Percentiles rank a stretch among this genome's conserved stretches.
Evolutionary conservation across 2,797 vertebrate species (phyloP).

Genomic region (Crenichthys baileyi): DNA sequence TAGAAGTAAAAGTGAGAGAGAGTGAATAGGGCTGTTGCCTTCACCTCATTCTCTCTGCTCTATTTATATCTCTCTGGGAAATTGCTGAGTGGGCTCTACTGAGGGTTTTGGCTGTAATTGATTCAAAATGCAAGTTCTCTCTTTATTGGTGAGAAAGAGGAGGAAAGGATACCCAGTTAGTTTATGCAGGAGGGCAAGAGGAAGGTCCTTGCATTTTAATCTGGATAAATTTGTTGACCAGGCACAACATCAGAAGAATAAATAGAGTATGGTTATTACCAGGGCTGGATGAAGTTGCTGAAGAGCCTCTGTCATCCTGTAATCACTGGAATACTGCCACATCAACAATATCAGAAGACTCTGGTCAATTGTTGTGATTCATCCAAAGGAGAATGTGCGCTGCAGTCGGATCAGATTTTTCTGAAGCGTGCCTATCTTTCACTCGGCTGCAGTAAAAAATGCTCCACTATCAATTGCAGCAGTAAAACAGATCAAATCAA

Average conservation of each 20-base stretch:
- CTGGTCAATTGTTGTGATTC: constrained; percentile 44
- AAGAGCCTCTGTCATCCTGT: constrained; percentile 39
- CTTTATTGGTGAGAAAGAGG: constrained; percentile 67
- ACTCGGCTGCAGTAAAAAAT: constrained; percentile 53
- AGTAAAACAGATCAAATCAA: constrained; percentile 44
- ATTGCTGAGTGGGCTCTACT: constrained; percentile 78
- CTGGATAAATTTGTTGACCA: constrained; percentile 34
- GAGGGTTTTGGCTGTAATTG: constrained; percentile 76
- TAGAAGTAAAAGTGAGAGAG: constrained; percentile 29
- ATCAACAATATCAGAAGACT: constrained; percentile 48
- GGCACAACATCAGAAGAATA: constrained; percentile 42
- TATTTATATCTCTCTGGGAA: constrained; percentile 81
- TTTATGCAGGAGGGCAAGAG: constrained; percentile 24
- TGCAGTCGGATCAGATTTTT: constrained; percentile 38
- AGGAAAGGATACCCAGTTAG: constrained; percentile 59
- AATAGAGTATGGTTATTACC: constrained; percentile 35
- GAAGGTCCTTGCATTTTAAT: constrained; percentile 41
- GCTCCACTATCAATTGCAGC: constrained; percentile 46
- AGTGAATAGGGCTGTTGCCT: constrained; percentile 55
- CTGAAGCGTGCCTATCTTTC: constrained; percentile 44
- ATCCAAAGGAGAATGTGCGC: constrained; percentile 39
- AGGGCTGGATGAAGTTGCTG: constrained; percentile 12
- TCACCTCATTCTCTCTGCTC: constrained; percentile 57
- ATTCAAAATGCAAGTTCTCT: constrained; percentile 79
- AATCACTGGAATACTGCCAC: constrained; percentile 47